A percentile compares a stretch with the other conserved stretches of the same genome.
Evolutionary conservation across 2,888 invertebrate genomes (phyloP).

Genomic region (Trachelus iudaicus): DNA sequence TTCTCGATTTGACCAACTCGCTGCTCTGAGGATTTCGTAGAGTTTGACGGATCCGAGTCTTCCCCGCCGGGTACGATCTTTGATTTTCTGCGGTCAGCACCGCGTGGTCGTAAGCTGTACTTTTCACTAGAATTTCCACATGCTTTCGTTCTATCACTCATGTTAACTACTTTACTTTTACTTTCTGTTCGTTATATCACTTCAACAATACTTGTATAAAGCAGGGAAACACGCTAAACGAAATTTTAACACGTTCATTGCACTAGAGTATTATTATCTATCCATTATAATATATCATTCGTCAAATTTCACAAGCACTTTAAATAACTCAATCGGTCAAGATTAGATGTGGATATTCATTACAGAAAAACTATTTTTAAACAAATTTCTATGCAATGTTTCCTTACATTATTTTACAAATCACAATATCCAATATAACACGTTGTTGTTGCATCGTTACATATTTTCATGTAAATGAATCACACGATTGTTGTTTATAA

Average conservation of each 20-base stretch:
- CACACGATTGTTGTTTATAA: background rate
- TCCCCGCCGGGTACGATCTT: slow-evolving; percentile 5
- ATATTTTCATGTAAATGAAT: background rate
- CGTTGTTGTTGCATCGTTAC: background rate
- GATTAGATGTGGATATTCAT: background rate
- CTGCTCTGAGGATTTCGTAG: slow-evolving; percentile 2
- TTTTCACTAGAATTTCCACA: slow-evolving; percentile 50
- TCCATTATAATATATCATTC: background rate
- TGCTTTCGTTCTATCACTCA: background rate
- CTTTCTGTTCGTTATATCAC: background rate
- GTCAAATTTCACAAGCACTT: background rate
- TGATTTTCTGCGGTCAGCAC: slow-evolving; percentile 6
- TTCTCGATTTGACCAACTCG: background rate
- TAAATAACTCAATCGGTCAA: background rate
- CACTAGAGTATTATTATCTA: background rate
- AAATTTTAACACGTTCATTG: background rate
- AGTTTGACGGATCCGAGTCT: background rate
- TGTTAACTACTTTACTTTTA: background rate
- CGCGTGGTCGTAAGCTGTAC: slow-evolving; percentile 63
- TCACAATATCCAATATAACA: background rate
- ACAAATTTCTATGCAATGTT: background rate
- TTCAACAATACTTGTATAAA: background rate
- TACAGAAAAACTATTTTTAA: background rate
- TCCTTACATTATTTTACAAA: background rate
- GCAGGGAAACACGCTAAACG: background rate